A percentile compares a stretch with the other conserved stretches of the same genome.
These are phyloP conservation scores for Oophaga sylvatica DNA, from an alignment of 2,797 vertebrate species.

Conservation along the genomic window DNA sequence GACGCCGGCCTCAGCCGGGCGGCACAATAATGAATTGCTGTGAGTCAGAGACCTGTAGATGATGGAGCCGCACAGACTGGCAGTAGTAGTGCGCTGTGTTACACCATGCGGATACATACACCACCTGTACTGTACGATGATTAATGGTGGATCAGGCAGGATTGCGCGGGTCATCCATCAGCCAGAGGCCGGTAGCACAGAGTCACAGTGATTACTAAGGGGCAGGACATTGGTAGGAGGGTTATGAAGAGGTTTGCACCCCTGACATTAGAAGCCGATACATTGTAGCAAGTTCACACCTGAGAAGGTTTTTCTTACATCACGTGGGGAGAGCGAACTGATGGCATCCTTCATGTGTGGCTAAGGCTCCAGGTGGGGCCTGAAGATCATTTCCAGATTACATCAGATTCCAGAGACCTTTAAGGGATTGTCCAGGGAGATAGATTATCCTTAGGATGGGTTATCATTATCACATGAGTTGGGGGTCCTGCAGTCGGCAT, in stretches of 20 bases:
- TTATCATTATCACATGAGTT: too few relatives aligned
- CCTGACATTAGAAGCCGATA: neutral
- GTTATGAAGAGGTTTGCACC: neutral
- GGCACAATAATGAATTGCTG: conserved; percentile 5
- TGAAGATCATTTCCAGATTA: too few relatives aligned
- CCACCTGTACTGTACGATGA: conserved; percentile 69
- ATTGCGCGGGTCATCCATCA: conserved; percentile 73
- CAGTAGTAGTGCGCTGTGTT: conserved; percentile 58
- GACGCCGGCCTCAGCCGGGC: neutral
- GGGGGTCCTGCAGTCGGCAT: too few relatives aligned
- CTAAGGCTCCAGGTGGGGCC: neutral
- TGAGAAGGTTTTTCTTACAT: neutral
- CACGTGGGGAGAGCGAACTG: neutral
- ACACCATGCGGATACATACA: conserved; percentile 64
- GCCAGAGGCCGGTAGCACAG: conserved; percentile 3
- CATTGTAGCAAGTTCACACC: neutral
- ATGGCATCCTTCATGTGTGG: neutral
- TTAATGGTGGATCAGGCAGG: conserved; percentile 74
- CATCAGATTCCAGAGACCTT: too few relatives aligned
- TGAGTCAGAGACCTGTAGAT: conserved; percentile 31
- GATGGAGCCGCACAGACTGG: neutral
- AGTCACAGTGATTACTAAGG: conserved; percentile 35
- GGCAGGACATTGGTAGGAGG: neutral
- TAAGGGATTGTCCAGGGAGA: too few relatives aligned
- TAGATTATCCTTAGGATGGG: too few relatives aligned